phyloP scores from a whole-genome alignment of 2,888 invertebrate species.

The Tigriopus californicus region DNA sequence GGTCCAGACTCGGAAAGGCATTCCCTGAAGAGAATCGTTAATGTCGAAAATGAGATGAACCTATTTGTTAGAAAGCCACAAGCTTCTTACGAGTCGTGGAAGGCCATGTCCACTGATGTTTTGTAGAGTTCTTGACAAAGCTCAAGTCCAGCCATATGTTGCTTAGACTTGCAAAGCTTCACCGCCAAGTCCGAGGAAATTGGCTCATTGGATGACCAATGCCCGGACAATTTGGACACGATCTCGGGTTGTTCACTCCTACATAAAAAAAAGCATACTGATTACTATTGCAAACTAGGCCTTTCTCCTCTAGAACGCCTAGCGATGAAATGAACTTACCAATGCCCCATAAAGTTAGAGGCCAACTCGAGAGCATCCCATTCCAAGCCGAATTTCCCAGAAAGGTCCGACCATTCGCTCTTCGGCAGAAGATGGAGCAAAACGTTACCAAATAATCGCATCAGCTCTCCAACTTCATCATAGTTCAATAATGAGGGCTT shows the following conservation, averaged over 20 bases:
- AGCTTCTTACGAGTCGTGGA: constrained; percentile 43
- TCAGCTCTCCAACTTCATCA: constrained; percentile 51
- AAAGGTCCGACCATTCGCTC: constrained; percentile 37
- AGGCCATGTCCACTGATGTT: constrained; percentile 58
- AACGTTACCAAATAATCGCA: constrained; percentile 31
- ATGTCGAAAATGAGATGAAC: no score
- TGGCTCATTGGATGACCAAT: constrained; percentile 50
- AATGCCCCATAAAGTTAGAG: constrained; percentile 60
- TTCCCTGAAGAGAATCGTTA: no score
- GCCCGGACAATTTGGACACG: constrained; percentile 44
- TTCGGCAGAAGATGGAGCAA: neutral
- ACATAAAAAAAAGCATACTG: constrained; percentile 5
- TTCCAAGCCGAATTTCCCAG: constrained; percentile 69
- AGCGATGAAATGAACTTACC: constrained; percentile 29
- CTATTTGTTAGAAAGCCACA: no score
- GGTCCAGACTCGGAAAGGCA: neutral
- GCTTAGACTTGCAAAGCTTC: constrained; percentile 41
- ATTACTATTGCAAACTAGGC: no score
- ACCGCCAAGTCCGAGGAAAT: constrained; percentile 45
- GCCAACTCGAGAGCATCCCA: constrained; percentile 80
- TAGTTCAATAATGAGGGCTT: constrained; percentile 52
- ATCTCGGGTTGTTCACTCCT: constrained; percentile 40
- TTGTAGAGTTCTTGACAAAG: constrained; percentile 62
- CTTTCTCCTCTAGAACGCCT: no score
- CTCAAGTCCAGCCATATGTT: constrained; percentile 57